A percentile compares a stretch with the other conserved stretches of the same genome.
These are phyloP conservation scores for Microcebus ravelobensis DNA, from an alignment of 2,113 vertebrate species.

Conservation along the genomic window DNA sequence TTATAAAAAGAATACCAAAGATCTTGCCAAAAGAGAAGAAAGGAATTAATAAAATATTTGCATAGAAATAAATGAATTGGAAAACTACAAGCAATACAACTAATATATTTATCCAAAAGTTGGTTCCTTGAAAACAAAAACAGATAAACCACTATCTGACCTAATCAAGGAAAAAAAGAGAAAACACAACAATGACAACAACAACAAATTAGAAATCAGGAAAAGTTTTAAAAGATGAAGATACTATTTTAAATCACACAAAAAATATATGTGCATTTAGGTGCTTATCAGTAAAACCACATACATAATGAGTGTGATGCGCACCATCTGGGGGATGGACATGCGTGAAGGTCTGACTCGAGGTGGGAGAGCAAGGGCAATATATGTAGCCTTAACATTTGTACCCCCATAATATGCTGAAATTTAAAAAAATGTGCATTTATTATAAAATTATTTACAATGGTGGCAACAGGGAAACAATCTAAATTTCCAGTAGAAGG, in stretches of 20 bases:
- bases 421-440: neutral
- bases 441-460: neutral
- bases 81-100: neutral
- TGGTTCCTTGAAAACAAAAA: neutral
- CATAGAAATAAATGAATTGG: neutral
- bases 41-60: neutral
- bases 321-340: no score
- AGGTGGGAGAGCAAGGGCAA: no score
- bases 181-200: neutral
- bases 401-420: no score
- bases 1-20: neutral
- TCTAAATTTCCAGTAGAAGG: neutral
- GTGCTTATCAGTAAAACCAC: no score
- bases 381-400: no score
- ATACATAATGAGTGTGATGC: no score
- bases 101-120: neutral
- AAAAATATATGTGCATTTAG: neutral
- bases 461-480: neutral
- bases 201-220: neutral
- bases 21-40: no score
- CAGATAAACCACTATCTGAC: neutral
- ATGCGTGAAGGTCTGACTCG: no score
- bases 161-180: neutral
- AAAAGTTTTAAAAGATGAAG: neutral
- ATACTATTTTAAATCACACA: neutral